Base-by-base conservation (phyloP, 2,888 invertebrate genomes). In the Unio delphinus region DNA sequence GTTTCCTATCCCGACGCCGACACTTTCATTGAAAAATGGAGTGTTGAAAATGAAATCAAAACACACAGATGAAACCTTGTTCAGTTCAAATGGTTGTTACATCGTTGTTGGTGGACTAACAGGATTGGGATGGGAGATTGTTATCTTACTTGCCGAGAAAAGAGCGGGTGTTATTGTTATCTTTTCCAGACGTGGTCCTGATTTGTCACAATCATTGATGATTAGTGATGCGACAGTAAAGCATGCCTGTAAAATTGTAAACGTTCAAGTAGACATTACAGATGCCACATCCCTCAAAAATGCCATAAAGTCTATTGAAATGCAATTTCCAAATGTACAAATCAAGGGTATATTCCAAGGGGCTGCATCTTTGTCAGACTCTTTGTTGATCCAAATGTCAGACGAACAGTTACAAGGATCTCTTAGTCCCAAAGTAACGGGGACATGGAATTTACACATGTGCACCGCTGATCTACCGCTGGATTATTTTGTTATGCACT, bases 401-500 rank as follows among this genome's bases (percentile, higher is more conserved):
- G 60, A 68, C 34, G 68, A 74, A 55, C 72, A 73, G 20, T 71
- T 83, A 28, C 60, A 68, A 18, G 73, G 65, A 60, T 80, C 77
- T 3, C 28, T 80, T 34, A 60, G 67, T 11, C 81, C 85, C 20
- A 85, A 85, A 69, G 76, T 85, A 5, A 64, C 74, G 28, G 86
- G 86, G 17, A 69, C 78, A 5, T 79, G 80, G 78, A 85, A 85
- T 70, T 62, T 86, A 54, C 84, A 86, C 65, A 23, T 66, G 15
- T 70, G 79, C 11, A 77, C 83, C 0, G 66, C 73, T 64, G 55
- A 76, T 20, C 61, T 76, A 8, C 54, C 68, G 18, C 69, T 84
- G 20, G 83, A 85, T 70, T 81, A 76, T 62, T 84, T 85, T 67
- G 73, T 85, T 1, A 69, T 84, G 62, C 80, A 81, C 54, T 85